Percentiles rank a stretch among this genome's conserved stretches.
Conservation (phyloP, 1,140 invertebrate genomes). For the Dinoponera quadriceps region DNA sequence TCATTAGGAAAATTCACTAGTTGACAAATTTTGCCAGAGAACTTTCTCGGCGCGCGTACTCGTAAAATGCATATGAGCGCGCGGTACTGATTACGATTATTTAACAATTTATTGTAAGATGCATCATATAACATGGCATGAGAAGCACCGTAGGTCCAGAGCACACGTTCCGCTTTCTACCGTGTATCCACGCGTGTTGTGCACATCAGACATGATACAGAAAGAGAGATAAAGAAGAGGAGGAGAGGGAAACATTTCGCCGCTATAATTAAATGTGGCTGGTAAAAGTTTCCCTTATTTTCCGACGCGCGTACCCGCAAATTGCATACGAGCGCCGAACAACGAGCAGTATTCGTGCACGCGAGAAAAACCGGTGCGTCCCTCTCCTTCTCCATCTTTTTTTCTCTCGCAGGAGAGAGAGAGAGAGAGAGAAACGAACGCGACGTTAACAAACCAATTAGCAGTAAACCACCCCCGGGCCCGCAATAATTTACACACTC, state of each 20-base stretch:
- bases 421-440: slow-evolving; percentile 72
- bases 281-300: slow-evolving; percentile 54
- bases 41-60: slow-evolving; percentile 30
- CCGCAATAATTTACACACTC: slow-evolving; percentile 76
- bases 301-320: slow-evolving; percentile 41
- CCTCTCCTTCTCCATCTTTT: not conserved
- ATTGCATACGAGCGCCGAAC: slow-evolving; percentile 34
- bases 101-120: slow-evolving; percentile 12
- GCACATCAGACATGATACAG: not conserved
- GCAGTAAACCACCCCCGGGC: slow-evolving; percentile 78
- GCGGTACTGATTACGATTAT: slow-evolving; percentile 10
- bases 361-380: slow-evolving; percentile 29
- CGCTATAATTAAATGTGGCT: slow-evolving; percentile 51
- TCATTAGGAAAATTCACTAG: not conserved
- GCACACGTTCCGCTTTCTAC: slow-evolving; percentile 12
- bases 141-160: not conserved
- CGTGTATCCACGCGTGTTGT: not conserved
- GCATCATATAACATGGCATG: not conserved
- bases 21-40: slow-evolving; percentile 2
- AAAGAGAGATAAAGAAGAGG: slow-evolving; percentile 1
- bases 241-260: slow-evolving; percentile 34
- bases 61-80: slow-evolving; percentile 18
- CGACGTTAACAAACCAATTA: slow-evolving; percentile 83
- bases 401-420: too few relatives aligned
- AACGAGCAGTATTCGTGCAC: slow-evolving; percentile 12